Base-by-base conservation (phyloP, 2,888 invertebrate species). In the Notocelia uddmanniana region DNA sequence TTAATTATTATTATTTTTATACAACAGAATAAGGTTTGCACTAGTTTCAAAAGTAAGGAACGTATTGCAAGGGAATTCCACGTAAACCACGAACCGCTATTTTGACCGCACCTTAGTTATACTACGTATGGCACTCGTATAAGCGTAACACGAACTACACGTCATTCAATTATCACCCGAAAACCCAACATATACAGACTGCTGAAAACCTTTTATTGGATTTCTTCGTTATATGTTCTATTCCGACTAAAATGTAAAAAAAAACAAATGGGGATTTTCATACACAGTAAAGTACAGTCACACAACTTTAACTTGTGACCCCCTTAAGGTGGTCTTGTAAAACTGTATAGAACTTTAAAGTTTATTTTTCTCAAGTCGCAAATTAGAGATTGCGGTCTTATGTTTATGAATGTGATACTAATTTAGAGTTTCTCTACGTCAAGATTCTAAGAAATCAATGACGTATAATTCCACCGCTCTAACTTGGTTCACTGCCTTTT, bases 61-160 rank as follows among this genome's bases (percentile, higher is more conserved):
- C 8, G 8, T 6, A 8, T 31, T 31, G 31, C 31, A 31, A 31
- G 31, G 31, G 8, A 31, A 31, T 31, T 5, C 8, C 8, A 31
- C 8, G 31, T 9, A 31, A n/a, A n/a, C n/a, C n/a, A n/a, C n/a
- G n/a, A n/a, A n/a, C n/a, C n/a, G n/a, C n/a, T n/a, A n/a, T n/a
- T n/a, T 13, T 11, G 13, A 37, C 37, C 37, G 13, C 13, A n/a
- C 45, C n/a, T 15, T 55, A 55, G 55, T 26, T 2, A 6, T 9
- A 9, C 55, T 55, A 55, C 55, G n/a, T n/a, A n/a, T n/a, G 55
- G 3, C 26, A 26, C 15, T 26, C 55, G 26, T 55, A 23, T 23
- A 5, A 23, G 23, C 54, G 54, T 54, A 55, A 26, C 26, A 55
- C 55, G 55, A 26, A 55, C 26, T 55, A 21, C 55, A 26, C 54